These are phyloP conservation scores for Uloborus plumipes DNA, from an alignment of 2,888 invertebrate genomes.

Conservation along the genomic window DNA sequence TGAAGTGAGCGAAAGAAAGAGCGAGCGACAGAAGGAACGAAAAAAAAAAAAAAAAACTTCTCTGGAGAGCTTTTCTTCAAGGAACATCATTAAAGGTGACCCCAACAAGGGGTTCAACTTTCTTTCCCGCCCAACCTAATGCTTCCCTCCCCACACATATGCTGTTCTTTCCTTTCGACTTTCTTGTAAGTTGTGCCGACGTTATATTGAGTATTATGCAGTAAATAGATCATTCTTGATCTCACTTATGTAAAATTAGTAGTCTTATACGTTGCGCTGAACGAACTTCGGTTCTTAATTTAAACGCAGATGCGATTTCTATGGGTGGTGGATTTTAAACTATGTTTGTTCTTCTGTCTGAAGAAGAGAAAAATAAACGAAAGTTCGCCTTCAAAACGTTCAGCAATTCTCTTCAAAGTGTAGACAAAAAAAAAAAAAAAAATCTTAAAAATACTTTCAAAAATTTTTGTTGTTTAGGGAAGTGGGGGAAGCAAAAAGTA, in stretches of 20 bases:
- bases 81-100: constrained; percentile 61
- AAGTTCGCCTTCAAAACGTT: too few relatives aligned
- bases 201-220: background rate
- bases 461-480: too few relatives aligned
- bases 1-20: background rate
- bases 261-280: background rate
- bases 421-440: too few relatives aligned
- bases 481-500: too few relatives aligned
- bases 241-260: background rate
- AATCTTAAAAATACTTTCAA: too few relatives aligned
- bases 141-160: constrained; percentile 1
- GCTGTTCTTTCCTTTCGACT: background rate
- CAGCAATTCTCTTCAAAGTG: too few relatives aligned
- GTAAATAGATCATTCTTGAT: too few relatives aligned
- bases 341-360: too few relatives aligned
- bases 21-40: background rate
- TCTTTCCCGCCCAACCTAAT: constrained; percentile 26
- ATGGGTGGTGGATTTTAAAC: too few relatives aligned
- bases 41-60: constrained; percentile 36
- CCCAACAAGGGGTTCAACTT: constrained; percentile 49
- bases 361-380: too few relatives aligned
- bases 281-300: too few relatives aligned
- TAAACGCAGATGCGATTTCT: too few relatives aligned
- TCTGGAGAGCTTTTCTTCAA: constrained; percentile 27
- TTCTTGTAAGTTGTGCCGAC: background rate